A percentile compares a stretch with the other conserved stretches of the same genome.
Evolutionary conservation across 2,888 invertebrate species (phyloP).

Genomic region (Eupithecia dodoneata): DNA sequence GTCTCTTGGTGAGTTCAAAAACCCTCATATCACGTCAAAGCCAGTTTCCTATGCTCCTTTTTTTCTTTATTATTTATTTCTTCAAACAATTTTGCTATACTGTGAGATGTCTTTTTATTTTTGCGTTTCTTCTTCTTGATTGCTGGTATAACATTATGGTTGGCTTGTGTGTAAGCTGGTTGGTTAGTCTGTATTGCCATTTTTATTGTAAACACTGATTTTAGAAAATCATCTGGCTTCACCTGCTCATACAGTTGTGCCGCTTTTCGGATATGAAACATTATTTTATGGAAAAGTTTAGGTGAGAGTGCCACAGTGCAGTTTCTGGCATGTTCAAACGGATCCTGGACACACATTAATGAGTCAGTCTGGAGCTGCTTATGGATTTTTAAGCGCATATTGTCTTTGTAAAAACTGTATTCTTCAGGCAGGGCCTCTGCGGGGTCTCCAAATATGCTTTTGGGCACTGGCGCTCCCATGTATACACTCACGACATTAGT

Average conservation of each 20-base stretch:
- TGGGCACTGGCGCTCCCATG: constrained; percentile 76
- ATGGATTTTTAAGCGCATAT: constrained; percentile 47
- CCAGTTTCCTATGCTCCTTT: background rate
- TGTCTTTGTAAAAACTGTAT: constrained; percentile 70
- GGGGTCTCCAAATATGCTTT: constrained; percentile 61
- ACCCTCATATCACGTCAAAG: background rate
- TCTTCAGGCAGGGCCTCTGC: constrained; percentile 48
- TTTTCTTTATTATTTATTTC: constrained; percentile 10
- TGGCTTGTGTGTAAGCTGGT: background rate
- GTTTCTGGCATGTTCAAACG: constrained; percentile 84
- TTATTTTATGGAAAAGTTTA: constrained; percentile 47
- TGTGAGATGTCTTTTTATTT: constrained; percentile 12
- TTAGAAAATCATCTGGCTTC: constrained; percentile 45
- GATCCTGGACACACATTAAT: constrained; percentile 85
- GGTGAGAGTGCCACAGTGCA: constrained; percentile 59
- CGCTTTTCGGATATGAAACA: constrained; percentile 48
- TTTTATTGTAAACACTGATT: constrained; percentile 42
- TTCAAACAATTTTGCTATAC: background rate
- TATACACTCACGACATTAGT: constrained; percentile 84
- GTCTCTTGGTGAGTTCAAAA: background rate
- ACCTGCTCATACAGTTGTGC: constrained; percentile 48
- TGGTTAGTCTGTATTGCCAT: background rate
- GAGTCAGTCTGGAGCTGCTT: constrained; percentile 58
- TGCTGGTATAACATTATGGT: background rate
- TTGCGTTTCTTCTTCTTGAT: background rate